These are phyloP conservation scores for Brachystomella parvula DNA, from an alignment of 1,140 invertebrate genomes.

Conservation along the genomic window DNA sequence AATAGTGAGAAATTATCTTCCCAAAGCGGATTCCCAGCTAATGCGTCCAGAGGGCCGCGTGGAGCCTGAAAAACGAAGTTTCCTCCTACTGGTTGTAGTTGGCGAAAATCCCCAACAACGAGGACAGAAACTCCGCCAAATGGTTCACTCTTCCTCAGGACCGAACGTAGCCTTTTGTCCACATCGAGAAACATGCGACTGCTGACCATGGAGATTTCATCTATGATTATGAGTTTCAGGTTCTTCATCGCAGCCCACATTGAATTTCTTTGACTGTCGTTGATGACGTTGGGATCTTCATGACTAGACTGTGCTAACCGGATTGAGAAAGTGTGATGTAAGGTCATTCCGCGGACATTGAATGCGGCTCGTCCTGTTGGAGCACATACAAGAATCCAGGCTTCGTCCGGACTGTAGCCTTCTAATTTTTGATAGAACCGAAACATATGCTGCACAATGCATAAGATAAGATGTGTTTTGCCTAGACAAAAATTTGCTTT, in stretches of 20 bases:
- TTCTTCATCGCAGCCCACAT: slow-evolving; percentile 33
- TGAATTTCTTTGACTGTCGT: slow-evolving; percentile 33
- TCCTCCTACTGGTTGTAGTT: slow-evolving; percentile 37
- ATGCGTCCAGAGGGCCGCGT: background rate
- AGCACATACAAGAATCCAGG: slow-evolving; percentile 39
- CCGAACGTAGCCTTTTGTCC: slow-evolving; percentile 40
- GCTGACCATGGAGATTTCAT: slow-evolving; percentile 44
- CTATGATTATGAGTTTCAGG: slow-evolving; percentile 42
- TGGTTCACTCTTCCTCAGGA: slow-evolving; percentile 37
- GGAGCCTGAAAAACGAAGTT: slow-evolving; percentile 5
- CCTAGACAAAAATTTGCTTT: too few species aligned
- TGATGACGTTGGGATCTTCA: slow-evolving; percentile 22
- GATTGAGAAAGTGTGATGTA: slow-evolving; percentile 41
- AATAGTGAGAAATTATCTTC: slow-evolving; percentile 11
- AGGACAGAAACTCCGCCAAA: slow-evolving; percentile 38
- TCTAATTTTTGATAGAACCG: background rate
- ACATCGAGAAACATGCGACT: slow-evolving; percentile 35
- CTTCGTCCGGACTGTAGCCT: background rate
- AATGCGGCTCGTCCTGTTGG: slow-evolving; percentile 42
- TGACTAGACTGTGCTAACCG: slow-evolving; percentile 34
- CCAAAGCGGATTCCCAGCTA: slow-evolving; percentile 15
- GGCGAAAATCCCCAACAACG: slow-evolving; percentile 37
- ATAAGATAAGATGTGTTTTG: slow-evolving; percentile 16
- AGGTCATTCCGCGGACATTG: slow-evolving; percentile 40
- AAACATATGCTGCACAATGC: background rate